A percentile compares a stretch with the other conserved stretches of the same genome.
phyloP scores from a whole-genome alignment of 1,140 invertebrate species.

The Atta cephalotes region DNA sequence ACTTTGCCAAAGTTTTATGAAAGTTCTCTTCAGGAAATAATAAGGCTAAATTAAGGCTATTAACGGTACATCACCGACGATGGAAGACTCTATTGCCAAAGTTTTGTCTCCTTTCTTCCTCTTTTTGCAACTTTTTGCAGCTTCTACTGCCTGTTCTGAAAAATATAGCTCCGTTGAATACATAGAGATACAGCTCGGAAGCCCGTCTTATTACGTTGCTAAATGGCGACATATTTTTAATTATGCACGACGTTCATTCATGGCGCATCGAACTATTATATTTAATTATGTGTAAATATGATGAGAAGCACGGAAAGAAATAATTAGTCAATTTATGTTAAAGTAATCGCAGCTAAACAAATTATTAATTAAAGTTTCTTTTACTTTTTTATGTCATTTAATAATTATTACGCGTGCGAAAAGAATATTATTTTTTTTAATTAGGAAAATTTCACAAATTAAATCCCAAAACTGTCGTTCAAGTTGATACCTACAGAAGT shows the following conservation, averaged over 20 bases:
- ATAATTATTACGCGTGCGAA: neutral
- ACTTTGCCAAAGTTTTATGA: slow-evolving; percentile 63
- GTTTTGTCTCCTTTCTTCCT: slow-evolving; percentile 46
- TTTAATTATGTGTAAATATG: slow-evolving; percentile 25
- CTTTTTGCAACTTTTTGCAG: slow-evolving; percentile 28
- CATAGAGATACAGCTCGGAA: slow-evolving; percentile 4
- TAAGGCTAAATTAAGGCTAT: slow-evolving; percentile 75
- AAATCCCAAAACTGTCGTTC: neutral
- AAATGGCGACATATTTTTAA: slow-evolving; percentile 68
- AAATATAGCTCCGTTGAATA: slow-evolving; percentile 53
- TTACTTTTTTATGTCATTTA: neutral
- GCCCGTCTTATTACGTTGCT: slow-evolving; percentile 34
- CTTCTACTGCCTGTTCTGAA: slow-evolving; percentile 59
- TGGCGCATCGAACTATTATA: slow-evolving; percentile 16
- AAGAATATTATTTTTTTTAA: neutral
- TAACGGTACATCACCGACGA: slow-evolving; percentile 55
- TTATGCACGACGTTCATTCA: slow-evolving; percentile 52
- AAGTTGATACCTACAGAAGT: neutral
- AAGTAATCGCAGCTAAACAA: neutral
- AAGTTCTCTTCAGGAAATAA: slow-evolving; percentile 72
- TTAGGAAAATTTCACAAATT: neutral
- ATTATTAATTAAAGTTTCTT: slow-evolving; percentile 14
- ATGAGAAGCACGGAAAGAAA: neutral
- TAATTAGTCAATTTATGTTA: neutral
- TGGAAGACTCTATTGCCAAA: slow-evolving; percentile 63